phyloP scores from a whole-genome alignment of 1,140 invertebrate genomes.

The Drosophila littoralis region DNA sequence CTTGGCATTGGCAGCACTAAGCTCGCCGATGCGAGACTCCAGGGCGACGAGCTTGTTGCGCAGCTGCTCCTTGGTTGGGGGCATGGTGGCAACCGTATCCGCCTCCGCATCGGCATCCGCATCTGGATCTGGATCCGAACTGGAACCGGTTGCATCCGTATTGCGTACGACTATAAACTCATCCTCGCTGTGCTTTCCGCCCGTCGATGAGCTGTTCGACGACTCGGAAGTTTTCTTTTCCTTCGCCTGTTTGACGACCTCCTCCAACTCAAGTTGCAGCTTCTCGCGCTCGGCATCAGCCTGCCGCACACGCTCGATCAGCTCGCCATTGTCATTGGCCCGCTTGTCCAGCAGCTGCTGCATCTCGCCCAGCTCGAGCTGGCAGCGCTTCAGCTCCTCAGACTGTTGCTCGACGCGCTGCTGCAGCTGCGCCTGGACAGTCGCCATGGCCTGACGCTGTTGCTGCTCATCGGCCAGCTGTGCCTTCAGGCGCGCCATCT shows the following conservation, averaged over 20 bases:
- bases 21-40: conserved; percentile 83
- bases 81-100: conserved; percentile 49
- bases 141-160: conserved; percentile 56
- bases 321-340: conserved; percentile 57
- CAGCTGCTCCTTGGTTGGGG: conserved; percentile 79
- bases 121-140: conserved; percentile 44
- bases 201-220: conserved; percentile 71
- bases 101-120: conserved; percentile 42
- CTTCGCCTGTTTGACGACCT: conserved; percentile 54
- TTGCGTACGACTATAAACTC: conserved; percentile 82
- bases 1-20: conserved; percentile 78
- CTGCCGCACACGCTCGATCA: conserved; percentile 68
- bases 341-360: conserved; percentile 73
- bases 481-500: conserved; percentile 55
- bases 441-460: not conserved
- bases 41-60: conserved; percentile 84
- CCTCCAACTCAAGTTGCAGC: conserved; percentile 61
- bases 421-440: conserved; percentile 34
- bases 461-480: conserved; percentile 36
- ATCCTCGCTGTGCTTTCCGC: conserved; percentile 77
- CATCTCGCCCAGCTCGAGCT: conserved; percentile 66
- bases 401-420: conserved; percentile 49
- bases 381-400: conserved; percentile 50
- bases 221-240: conserved; percentile 80
- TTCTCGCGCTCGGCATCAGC: conserved; percentile 57